phyloP scores from a whole-genome alignment of 1,140 invertebrate species.

The Phymorhynchus buccinoides region DNA sequence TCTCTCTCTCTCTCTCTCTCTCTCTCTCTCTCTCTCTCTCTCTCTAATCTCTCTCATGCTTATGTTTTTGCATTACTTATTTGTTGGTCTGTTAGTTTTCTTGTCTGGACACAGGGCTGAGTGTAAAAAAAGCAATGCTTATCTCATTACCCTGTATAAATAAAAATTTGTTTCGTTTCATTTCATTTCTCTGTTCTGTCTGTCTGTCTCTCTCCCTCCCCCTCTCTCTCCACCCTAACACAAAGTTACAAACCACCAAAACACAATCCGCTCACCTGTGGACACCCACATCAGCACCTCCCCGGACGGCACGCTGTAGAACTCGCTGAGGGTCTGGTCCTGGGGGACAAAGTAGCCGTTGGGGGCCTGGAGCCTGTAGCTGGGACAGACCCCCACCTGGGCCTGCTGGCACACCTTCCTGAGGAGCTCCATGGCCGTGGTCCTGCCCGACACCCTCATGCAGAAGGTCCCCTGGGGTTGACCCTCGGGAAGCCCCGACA shows the following conservation, averaged over 20 bases:
- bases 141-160: too few species aligned
- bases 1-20: too few species aligned
- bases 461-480: constrained; percentile 53
- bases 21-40: too few species aligned
- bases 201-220: too few species aligned
- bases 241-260: neutral
- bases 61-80: too few species aligned
- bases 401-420: constrained; percentile 60
- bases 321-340: constrained; percentile 47
- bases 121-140: too few species aligned
- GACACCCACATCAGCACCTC: constrained; percentile 53
- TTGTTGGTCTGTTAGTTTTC: too few species aligned
- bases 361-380: constrained; percentile 52
- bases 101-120: too few species aligned
- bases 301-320: constrained; percentile 54
- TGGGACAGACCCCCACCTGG: constrained; percentile 45
- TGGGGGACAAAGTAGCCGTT: constrained; percentile 50
- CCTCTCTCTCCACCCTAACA: neutral
- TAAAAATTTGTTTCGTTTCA: too few species aligned
- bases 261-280: neutral
- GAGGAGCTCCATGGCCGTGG: constrained; percentile 58
- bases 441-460: constrained; percentile 41
- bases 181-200: too few species aligned
- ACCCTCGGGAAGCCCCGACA: constrained; percentile 53
- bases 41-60: too few species aligned